These are phyloP conservation scores for Puma concolor DNA, from an alignment of 2,113 vertebrate species.

Conservation along the genomic window DNA sequence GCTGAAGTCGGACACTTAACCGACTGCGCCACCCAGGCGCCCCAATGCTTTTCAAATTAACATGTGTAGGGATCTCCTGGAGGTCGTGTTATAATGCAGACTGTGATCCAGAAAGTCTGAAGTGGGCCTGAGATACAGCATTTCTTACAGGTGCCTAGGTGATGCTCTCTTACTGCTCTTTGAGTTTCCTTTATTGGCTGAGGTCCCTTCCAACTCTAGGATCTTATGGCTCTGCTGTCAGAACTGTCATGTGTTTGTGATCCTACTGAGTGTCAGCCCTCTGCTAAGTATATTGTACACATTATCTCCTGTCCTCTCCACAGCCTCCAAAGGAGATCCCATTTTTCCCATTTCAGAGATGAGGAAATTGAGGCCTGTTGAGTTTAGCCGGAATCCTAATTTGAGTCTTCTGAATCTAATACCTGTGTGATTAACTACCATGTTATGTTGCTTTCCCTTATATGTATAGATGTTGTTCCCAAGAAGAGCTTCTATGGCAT, in stretches of 20 bases:
- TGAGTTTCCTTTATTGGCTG: neutral
- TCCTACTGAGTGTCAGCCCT: neutral
- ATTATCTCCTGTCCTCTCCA: neutral
- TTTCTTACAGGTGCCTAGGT: neutral
- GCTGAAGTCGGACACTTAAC: no score
- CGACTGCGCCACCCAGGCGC: no score
- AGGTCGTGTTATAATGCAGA: neutral
- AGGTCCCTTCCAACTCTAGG: neutral
- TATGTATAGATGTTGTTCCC: fast-evolving
- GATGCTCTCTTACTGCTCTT: neutral
- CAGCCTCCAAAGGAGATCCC: neutral
- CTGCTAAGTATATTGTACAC: neutral
- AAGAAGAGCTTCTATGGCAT: neutral
- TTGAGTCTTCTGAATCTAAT: neutral
- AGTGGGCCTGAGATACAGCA: neutral
- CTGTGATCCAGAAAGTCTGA: neutral
- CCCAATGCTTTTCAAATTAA: neutral
- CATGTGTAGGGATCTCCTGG: fast-evolving
- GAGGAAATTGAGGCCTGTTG: neutral
- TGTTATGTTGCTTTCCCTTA: neutral
- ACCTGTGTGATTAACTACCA: no score
- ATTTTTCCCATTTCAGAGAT: neutral
- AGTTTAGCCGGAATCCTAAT: neutral
- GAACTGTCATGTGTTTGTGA: neutral
- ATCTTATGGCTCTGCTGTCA: neutral